Percentiles rank a stretch among this genome's conserved stretches.
Evolutionary conservation across 1,140 invertebrate genomes (phyloP).

Genomic region (Asbolus verrucosus): DNA sequence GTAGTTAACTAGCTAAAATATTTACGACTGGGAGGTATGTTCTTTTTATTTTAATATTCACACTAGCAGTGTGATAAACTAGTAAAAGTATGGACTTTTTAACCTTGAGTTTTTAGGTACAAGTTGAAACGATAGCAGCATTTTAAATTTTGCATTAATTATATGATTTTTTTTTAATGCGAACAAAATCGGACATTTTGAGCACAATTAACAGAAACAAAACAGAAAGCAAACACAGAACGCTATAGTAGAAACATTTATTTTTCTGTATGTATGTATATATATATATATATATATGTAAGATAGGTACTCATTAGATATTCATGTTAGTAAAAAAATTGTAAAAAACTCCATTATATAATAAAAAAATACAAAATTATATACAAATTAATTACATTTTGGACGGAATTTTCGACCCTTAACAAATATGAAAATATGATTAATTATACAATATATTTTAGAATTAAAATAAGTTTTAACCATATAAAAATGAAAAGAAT

Average conservation of each 20-base stretch:
- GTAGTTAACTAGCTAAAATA: slow-evolving; percentile 3
- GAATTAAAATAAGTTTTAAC: neutral
- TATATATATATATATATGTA: no score
- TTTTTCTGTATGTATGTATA: slow-evolving; percentile 18
- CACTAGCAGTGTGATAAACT: neutral
- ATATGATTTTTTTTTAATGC: no score
- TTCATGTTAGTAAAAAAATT: slow-evolving; percentile 18
- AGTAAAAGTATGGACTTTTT: neutral
- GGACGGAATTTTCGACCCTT: slow-evolving; percentile 12
- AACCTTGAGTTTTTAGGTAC: no score
- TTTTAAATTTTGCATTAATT: no score
- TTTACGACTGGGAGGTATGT: no score
- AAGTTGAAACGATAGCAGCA: no score
- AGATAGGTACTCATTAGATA: slow-evolving; percentile 15
- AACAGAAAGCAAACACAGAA: slow-evolving; percentile 23
- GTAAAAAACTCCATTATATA: neutral
- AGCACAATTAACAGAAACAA: slow-evolving; percentile 12
- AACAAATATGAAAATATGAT: slow-evolving; percentile 4
- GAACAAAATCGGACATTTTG: no score
- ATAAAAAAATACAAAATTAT: slow-evolving; percentile 31
- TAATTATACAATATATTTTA: slow-evolving; percentile 7
- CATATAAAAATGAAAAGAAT: neutral
- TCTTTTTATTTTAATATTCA: slow-evolving; percentile 19
- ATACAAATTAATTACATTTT: slow-evolving; percentile 20
- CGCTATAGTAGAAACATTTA: slow-evolving; percentile 28